Evolutionary conservation across 2,113 vertebrate genomes (phyloP).

Genomic region (Podarcis cretensis): DNA sequence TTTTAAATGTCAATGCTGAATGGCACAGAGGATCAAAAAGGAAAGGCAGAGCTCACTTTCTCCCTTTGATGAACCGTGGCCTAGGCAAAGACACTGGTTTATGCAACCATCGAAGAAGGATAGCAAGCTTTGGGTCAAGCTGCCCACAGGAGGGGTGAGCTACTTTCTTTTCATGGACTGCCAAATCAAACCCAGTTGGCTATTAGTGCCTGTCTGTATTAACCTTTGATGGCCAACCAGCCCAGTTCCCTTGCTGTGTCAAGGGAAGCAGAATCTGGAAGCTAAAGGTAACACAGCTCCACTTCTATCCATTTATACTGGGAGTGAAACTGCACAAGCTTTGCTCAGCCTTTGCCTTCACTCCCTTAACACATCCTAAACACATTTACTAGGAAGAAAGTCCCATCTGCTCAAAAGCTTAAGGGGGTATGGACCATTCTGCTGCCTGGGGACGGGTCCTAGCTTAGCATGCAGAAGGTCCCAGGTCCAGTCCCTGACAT

Average conservation of each 20-base stretch:
- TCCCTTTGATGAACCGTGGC: neutral
- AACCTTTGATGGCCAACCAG: neutral
- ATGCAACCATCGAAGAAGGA: neutral
- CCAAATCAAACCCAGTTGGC: neutral
- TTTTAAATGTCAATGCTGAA: neutral
- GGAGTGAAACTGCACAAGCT: neutral
- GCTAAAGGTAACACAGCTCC: neutral
- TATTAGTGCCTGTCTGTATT: neutral
- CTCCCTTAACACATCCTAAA: neutral
- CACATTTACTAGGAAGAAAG: neutral
- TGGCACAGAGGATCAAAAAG: neutral
- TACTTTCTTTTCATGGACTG: neutral
- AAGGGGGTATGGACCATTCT: neutral
- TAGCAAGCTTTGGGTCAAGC: neutral
- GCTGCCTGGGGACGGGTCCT: too few species aligned
- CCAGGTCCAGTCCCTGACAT: too few species aligned
- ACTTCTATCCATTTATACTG: neutral
- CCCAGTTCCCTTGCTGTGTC: neutral
- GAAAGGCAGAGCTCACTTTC: neutral
- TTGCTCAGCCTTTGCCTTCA: neutral
- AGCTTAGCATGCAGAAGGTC: too few species aligned
- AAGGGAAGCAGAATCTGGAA: neutral
- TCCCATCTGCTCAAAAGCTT: neutral
- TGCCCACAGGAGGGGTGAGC: neutral
- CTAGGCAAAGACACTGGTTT: neutral